Evolutionary conservation across 2,797 vertebrate species (phyloP).

Genomic region (Linurgus olivaceus): DNA sequence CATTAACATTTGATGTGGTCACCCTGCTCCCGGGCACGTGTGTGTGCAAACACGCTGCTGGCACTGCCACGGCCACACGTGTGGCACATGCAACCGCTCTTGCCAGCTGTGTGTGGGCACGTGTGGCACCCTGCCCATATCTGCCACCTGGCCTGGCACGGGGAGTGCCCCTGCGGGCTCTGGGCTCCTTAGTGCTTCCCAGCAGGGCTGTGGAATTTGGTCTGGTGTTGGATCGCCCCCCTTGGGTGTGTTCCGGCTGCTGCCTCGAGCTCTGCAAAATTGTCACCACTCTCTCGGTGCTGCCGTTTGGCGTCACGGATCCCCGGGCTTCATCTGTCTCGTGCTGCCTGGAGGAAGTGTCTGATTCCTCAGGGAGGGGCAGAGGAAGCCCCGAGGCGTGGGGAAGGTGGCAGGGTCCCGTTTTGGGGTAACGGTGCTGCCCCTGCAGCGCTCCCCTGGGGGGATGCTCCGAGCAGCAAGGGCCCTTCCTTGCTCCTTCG

Average conservation of each 20-base stretch:
- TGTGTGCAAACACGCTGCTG: not conserved
- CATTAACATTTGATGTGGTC: conserved; percentile 64
- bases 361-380: not conserved
- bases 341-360: not conserved
- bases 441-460: rapidly evolving
- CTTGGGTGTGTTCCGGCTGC: rapidly evolving
- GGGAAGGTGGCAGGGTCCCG: not conserved
- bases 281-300: not conserved
- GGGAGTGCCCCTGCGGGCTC: rapidly evolving
- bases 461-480: not conserved
- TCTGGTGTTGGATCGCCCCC: not conserved
- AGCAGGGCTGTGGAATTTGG: not conserved
- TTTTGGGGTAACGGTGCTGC: rapidly evolving
- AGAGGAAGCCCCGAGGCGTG: rapidly evolving
- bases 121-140: rapidly evolving
- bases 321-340: not conserved
- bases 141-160: rapidly evolving
- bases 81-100: not conserved
- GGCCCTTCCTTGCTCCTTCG: conserved; percentile 53
- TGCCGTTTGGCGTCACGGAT: rapidly evolving
- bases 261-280: not conserved
- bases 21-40: not conserved
- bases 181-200: not conserved
- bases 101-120: not conserved
- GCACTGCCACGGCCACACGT: rapidly evolving